Percentiles rank a stretch among this genome's conserved stretches.
phyloP scores from a whole-genome alignment of 2,888 invertebrate genomes.

The Brenthis ino region DNA sequence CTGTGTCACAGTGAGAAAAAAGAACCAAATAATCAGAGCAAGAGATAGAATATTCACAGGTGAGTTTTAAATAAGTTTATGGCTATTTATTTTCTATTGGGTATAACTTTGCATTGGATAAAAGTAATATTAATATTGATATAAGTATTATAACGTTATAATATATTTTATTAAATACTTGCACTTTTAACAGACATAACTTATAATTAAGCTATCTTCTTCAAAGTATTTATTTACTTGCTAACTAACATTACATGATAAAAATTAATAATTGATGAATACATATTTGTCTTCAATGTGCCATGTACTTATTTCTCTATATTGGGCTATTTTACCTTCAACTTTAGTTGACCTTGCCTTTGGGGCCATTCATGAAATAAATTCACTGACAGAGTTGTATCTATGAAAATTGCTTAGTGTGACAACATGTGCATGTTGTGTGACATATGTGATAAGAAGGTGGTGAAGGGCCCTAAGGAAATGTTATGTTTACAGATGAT shows the following conservation, averaged over 20 bases:
- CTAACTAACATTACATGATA: conserved; percentile 6
- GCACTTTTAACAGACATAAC: conserved; percentile 5
- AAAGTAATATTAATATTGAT: neutral
- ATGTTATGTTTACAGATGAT: too few species aligned
- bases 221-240: neutral
- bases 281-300: too few species aligned
- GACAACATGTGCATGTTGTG: too few species aligned
- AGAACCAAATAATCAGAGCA: conserved; percentile 88
- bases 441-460: too few species aligned
- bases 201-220: neutral
- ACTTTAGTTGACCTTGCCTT: too few species aligned
- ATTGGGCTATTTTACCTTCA: too few species aligned
- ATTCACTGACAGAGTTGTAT: too few species aligned
- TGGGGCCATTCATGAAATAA: too few species aligned
- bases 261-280: too few species aligned
- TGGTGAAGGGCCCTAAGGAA: too few species aligned
- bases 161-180: conserved; percentile 7
- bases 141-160: neutral
- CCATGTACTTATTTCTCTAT: too few species aligned
- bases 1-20: conserved; percentile 93
- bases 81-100: neutral
- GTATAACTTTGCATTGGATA: neutral
- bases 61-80: conserved; percentile 62
- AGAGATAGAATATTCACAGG: conserved; percentile 93
- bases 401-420: too few species aligned